Evolutionary conservation across 2,888 invertebrate species (phyloP).

Genomic region (Amiota communis): DNA sequence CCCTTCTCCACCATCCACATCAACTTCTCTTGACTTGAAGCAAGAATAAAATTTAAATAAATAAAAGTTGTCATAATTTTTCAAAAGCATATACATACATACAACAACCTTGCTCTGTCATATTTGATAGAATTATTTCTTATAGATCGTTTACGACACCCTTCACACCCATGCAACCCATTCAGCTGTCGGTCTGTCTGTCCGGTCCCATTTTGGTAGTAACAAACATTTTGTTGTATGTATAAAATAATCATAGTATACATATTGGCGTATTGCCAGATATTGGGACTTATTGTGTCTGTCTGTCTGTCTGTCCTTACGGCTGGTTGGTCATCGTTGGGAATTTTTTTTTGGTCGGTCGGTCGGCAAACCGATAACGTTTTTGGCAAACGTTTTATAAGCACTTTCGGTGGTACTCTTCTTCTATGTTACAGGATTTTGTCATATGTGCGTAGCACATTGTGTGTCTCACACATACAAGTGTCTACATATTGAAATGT

Average conservation of each 20-base stretch:
- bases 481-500: too few relatives aligned
- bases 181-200: too few relatives aligned
- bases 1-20: too few relatives aligned
- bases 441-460: neutral
- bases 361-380: conserved; percentile 19
- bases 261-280: conserved; percentile 23
- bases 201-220: neutral
- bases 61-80: conserved; percentile 23
- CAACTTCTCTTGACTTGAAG: neutral
- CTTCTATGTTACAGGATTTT: neutral
- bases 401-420: neutral
- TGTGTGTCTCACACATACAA: neutral
- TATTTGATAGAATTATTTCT: conserved; percentile 12
- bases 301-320: neutral
- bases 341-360: neutral
- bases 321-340: neutral
- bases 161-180: conserved; percentile 7
- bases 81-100: neutral
- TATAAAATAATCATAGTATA: conserved; percentile 15
- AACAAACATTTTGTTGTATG: neutral
- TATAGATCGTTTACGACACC: conserved; percentile 17
- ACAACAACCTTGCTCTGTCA: conserved; percentile 7
- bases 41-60: conserved; percentile 1
- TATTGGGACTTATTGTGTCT: neutral
- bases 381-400: conserved; percentile 27